These are phyloP conservation scores for Oreotrochilus melanogaster DNA, from an alignment of 2,113 vertebrate genomes.

Conservation along the genomic window DNA sequence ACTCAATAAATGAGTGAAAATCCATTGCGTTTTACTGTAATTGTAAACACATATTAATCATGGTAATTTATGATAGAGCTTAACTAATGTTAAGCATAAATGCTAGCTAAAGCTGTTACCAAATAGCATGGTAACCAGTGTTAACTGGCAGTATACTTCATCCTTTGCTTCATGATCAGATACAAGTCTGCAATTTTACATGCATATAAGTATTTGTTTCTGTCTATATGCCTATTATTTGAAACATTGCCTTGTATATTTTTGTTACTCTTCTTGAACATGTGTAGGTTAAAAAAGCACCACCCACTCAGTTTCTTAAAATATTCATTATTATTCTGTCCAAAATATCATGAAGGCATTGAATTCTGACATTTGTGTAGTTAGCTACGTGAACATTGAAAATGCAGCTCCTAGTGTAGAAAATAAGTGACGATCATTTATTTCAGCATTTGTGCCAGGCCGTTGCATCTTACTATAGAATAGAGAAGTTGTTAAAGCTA, in stretches of 20 bases:
- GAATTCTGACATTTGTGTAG: constrained; percentile 37
- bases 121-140: too few relatives aligned
- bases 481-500: constrained; percentile 68
- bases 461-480: constrained; percentile 67
- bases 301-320: not conserved
- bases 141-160: not conserved
- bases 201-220: not conserved
- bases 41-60: too few relatives aligned
- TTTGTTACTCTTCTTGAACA: not conserved
- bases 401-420: constrained; percentile 8
- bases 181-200: not conserved
- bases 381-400: constrained; percentile 44
- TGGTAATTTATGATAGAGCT: too few relatives aligned
- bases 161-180: not conserved
- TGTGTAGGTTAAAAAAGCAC: not conserved
- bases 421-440: constrained; percentile 56
- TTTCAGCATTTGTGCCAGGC: constrained; percentile 61
- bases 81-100: too few relatives aligned
- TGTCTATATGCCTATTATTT: not conserved
- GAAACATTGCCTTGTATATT: not conserved
- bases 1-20: too few relatives aligned
- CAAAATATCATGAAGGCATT: constrained; percentile 31
- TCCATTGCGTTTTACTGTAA: too few relatives aligned
- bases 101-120: too few relatives aligned
- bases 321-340: not conserved